Evolutionary conservation across 2,797 vertebrate genomes (phyloP).

Genomic region (Tolypeutes matacus): DNA sequence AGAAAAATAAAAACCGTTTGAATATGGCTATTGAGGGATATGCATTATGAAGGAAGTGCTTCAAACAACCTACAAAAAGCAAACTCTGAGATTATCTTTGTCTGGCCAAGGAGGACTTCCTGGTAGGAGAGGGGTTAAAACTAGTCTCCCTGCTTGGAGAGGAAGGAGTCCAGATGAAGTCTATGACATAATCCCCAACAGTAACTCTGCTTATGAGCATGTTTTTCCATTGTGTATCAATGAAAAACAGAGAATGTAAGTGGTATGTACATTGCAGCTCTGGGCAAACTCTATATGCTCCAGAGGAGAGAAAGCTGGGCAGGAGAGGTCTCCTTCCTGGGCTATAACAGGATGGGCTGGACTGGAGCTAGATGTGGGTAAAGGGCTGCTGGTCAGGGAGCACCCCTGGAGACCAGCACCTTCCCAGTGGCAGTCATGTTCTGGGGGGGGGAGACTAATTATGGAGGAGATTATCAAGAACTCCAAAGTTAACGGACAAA

Average conservation of each 20-base stretch:
- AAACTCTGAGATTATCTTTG: slow-evolving; percentile 37
- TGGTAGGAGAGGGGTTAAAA: slow-evolving; percentile 82
- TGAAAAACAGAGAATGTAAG: slow-evolving; percentile 85
- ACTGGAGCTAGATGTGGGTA: background rate
- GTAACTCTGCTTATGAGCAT: slow-evolving; percentile 85
- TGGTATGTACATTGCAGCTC: slow-evolving; percentile 45
- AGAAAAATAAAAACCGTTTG: slow-evolving; percentile 15
- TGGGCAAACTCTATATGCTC: slow-evolving; percentile 56
- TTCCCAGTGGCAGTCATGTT: background rate
- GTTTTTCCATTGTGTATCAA: slow-evolving; percentile 87
- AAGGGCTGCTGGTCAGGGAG: background rate
- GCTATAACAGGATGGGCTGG: background rate
- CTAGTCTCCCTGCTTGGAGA: slow-evolving; percentile 81
- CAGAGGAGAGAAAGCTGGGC: slow-evolving; percentile 10
- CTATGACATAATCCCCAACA: slow-evolving; percentile 86
- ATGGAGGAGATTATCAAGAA: slow-evolving; percentile 36
- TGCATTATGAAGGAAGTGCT: slow-evolving; percentile 45
- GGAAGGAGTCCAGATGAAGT: slow-evolving; percentile 83
- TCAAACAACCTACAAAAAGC: slow-evolving; percentile 50
- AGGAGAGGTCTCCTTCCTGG: slow-evolving; percentile 1
- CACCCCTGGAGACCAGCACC: background rate
- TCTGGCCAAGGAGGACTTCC: slow-evolving; percentile 78
- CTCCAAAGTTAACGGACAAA: slow-evolving; percentile 21
- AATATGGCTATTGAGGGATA: slow-evolving; percentile 37
- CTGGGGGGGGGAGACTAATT: background rate